A percentile compares a stretch with the other conserved stretches of the same genome.
Conservation (phyloP, 2,888 invertebrate species). For the Agrochola circellaris region DNA sequence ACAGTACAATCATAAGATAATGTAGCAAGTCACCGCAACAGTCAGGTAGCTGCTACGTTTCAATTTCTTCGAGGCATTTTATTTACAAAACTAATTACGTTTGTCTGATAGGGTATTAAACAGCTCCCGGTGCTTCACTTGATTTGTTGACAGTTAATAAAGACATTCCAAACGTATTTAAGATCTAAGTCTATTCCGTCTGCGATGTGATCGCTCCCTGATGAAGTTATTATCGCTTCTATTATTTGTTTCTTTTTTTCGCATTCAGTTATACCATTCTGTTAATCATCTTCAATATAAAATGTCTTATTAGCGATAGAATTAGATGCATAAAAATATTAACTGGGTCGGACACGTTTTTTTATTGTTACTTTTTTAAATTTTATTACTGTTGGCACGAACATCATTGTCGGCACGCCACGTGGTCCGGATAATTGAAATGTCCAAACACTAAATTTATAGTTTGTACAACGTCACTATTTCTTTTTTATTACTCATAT, state of each 20-base stretch:
- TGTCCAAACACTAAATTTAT: constrained; percentile 89
- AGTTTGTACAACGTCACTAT: constrained; percentile 82
- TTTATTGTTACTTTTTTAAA: constrained; percentile 79
- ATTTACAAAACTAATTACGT: constrained; percentile 91
- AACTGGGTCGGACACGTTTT: constrained; percentile 74
- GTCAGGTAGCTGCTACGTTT: constrained; percentile 89
- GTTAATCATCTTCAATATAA: constrained; percentile 72
- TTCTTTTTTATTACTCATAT: constrained; percentile 80
- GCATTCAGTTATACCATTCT: constrained; percentile 73
- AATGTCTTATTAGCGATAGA: constrained; percentile 74
- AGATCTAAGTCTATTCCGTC: constrained; percentile 82
- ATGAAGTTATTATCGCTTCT: constrained; percentile 79
- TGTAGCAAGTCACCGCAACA: constrained; percentile 87
- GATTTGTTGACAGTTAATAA: constrained; percentile 90
- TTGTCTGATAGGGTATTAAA: constrained; percentile 89
- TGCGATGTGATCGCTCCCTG: constrained; percentile 80
- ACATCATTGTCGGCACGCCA: constrained; percentile 88
- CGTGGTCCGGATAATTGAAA: constrained; percentile 89
- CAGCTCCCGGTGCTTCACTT: constrained; percentile 85
- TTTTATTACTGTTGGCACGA: constrained; percentile 89
- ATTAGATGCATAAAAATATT: constrained; percentile 76
- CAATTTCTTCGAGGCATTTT: constrained; percentile 90
- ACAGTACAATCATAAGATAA: constrained; percentile 79
- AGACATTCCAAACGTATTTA: constrained; percentile 88
- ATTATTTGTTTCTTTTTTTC: constrained; percentile 69